These are phyloP conservation scores for Macrosoma leucophasiata DNA, from an alignment of 2,888 invertebrate species.

Conservation along the genomic window DNA sequence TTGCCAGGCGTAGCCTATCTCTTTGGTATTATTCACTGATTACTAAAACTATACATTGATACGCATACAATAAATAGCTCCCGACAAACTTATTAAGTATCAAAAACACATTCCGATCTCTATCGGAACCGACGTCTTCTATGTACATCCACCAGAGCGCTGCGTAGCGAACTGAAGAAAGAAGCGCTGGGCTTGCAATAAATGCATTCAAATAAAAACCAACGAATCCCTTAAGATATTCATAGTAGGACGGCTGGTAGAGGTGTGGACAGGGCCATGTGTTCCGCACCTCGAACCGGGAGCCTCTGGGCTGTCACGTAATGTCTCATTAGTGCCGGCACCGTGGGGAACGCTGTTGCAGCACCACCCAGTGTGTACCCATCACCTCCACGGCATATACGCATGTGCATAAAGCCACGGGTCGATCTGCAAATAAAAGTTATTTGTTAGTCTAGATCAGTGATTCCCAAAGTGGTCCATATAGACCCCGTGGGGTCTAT, in stretches of 20 bases:
- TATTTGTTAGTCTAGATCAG: no score
- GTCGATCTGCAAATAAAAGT: conserved; percentile 83
- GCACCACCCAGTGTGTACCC: conserved; percentile 94
- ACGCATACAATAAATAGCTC: conserved; percentile 42
- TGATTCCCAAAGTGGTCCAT: no score
- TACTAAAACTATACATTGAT: conserved; percentile 47
- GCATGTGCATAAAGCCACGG: conserved; percentile 97
- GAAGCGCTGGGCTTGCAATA: conserved; percentile 4
- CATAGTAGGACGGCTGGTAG: conserved; percentile 88
- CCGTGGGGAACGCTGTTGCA: conserved; percentile 92
- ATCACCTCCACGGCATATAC: conserved; percentile 88
- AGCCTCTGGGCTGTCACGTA: conserved; percentile 92
- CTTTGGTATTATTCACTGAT: conserved; percentile 69
- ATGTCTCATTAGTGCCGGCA: conserved; percentile 96
- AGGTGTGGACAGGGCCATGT: conserved; percentile 95
- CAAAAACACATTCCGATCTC: conserved; percentile 23
- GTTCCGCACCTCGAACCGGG: conserved; percentile 96
- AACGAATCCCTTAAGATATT: conserved; percentile 27
- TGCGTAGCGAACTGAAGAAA: conserved; percentile 12
- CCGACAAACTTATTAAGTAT: conserved; percentile 29
- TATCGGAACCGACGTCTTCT: no score
- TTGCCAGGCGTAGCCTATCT: conserved; percentile 42
- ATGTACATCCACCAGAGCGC: conserved; percentile 1
- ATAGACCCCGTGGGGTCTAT: no score
- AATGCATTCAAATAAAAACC: not conserved